Percentiles rank a stretch among this genome's conserved stretches.
Conservation (phyloP, 2,797 vertebrate species). For the Gallinago solitaria region DNA sequence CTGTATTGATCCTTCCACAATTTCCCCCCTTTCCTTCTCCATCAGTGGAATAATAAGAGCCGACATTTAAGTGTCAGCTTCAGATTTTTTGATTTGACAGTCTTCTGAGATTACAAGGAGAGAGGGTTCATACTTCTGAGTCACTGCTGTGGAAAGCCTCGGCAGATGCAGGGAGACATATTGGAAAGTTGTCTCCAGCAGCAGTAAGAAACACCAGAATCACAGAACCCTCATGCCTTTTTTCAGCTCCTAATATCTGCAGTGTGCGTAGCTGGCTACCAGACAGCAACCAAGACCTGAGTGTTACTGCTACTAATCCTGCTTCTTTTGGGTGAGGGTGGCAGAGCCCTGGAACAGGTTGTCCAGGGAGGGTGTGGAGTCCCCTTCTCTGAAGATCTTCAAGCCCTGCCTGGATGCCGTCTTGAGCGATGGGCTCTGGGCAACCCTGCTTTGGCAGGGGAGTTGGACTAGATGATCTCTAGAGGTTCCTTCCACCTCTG, state of each 20-base stretch:
- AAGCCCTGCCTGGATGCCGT: too few species aligned
- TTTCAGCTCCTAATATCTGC: background rate
- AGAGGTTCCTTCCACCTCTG: too few species aligned
- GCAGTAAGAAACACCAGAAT: background rate
- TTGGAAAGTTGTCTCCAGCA: background rate
- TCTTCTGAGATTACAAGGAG: background rate
- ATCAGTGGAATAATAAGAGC: background rate
- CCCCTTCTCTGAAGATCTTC: too few species aligned
- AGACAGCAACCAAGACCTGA: background rate
- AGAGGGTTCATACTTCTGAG: background rate
- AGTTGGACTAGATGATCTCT: too few species aligned
- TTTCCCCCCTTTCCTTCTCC: background rate
- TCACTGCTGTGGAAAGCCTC: background rate
- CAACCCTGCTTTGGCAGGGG: too few species aligned
- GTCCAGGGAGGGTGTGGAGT: too few species aligned
- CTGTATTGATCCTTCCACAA: background rate
- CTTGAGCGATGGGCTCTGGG: too few species aligned
- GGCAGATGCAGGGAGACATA: conserved; percentile 4
- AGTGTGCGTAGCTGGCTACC: background rate
- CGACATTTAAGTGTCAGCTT: background rate
- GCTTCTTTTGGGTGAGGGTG: too few species aligned
- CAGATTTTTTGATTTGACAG: background rate
- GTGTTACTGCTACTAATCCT: background rate
- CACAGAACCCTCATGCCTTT: background rate
- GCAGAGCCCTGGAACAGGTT: too few species aligned